Base-by-base conservation (phyloP, 2,888 invertebrate genomes). In the Dasypolia templi region DNA sequence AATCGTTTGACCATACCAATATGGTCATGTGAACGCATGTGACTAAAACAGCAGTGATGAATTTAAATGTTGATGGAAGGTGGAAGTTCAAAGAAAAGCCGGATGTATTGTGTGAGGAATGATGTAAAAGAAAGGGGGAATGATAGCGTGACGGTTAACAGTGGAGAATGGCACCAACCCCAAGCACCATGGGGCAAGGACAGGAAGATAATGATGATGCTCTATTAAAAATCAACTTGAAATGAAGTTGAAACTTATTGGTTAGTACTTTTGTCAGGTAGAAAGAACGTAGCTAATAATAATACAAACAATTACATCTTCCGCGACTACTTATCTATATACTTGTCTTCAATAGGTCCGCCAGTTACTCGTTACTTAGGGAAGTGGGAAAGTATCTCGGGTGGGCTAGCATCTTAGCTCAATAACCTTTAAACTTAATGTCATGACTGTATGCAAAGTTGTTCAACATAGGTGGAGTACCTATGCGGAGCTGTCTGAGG, bases 341-440 rank as follows among this genome's bases (percentile, higher is more conserved):
- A 39, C 7, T 7, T 19, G 62, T 39, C 65, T 69, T 79, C 64
- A 79, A 64, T 42, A 49, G 63, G 29, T 65, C 44, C 32, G n/a
- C 62, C 67, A 66, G 58, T 35, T 39, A 71, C 44, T 39, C 32
- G 26, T 62, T 79, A 44, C 75, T 56, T 70, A 42, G 29, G 75
- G 3, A 63, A 70, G 53, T 46, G 44, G 22, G 44, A 49, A 53
- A 53, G 74, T 42, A 62, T 70, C 56, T 70, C 61, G 76, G 66
- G 53, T 66, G 35, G 66, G 65, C 63, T 67, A 79, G 63, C 62
- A 75, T 71, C 76, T 79, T 70, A 75, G 42, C 53, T 32, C 42
- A 62, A 58, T 79, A 75, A 79, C 62, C 70, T 70, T 80, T 75
- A 66, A 80, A 76, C 29, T 66, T 66, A 58, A 63, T 49, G 53